phyloP scores from a whole-genome alignment of 2,113 vertebrate genomes.

The Saguinus imperator region DNA sequence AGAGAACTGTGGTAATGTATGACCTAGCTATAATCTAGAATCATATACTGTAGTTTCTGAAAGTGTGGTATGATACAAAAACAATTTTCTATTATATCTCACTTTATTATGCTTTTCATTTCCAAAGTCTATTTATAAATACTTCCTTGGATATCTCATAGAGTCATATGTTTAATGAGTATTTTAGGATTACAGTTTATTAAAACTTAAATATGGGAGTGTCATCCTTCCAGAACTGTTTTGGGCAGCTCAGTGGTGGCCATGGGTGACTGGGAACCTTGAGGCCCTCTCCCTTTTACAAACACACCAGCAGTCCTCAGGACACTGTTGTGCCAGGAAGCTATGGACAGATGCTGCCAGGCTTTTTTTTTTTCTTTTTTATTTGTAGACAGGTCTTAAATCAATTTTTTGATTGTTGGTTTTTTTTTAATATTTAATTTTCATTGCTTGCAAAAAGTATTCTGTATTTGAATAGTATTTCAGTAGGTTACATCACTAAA shows the following conservation, averaged over 20 bases:
- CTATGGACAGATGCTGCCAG: not conserved
- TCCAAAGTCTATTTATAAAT: not conserved
- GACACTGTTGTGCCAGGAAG: too few species aligned
- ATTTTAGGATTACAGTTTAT: not conserved
- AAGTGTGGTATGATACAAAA: too few species aligned
- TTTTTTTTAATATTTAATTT: not conserved
- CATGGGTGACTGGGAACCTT: fast-evolving
- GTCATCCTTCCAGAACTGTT: not conserved
- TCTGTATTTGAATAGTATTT: not conserved
- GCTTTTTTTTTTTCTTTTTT: not conserved
- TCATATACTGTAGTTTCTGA: not conserved
- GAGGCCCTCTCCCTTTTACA: fast-evolving
- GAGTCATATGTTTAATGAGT: fast-evolving
- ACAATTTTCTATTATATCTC: not conserved
- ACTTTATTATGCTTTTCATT: not conserved
- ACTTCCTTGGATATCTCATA: not conserved
- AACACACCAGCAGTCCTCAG: fast-evolving
- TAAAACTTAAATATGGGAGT: too few species aligned
- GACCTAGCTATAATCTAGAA: fast-evolving
- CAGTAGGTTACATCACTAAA: not conserved
- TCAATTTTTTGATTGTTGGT: not conserved
- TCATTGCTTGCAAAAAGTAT: not conserved
- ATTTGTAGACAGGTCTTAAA: not conserved
- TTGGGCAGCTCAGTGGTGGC: not conserved
- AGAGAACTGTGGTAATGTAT: not conserved